Conservation (phyloP, 2,113 vertebrate genomes). For the Xiphophorus hellerii region DNA sequence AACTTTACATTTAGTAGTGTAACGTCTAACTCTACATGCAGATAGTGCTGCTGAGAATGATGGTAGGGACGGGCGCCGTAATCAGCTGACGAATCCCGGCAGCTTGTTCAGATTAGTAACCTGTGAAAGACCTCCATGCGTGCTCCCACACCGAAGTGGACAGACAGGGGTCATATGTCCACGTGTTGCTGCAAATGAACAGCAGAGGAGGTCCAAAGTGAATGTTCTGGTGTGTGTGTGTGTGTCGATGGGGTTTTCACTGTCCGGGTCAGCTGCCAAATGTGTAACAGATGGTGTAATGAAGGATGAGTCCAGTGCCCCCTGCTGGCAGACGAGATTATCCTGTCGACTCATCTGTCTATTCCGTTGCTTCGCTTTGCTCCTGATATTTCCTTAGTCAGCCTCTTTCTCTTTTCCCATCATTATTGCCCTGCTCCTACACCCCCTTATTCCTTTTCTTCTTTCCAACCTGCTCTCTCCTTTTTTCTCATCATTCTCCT, state of each 20-base stretch:
- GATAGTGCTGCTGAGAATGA: not conserved
- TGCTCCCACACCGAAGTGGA: not conserved
- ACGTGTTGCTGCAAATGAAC: constrained; percentile 19
- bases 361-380: not conserved
- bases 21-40: not conserved
- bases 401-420: not conserved
- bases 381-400: not conserved
- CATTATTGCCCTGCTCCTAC: not conserved
- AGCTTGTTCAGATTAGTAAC: not conserved
- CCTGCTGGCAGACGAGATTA: constrained; percentile 57
- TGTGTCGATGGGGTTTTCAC: constrained; percentile 21
- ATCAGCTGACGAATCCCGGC: constrained; percentile 5
- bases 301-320: constrained; percentile 48
- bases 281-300: constrained; percentile 60
- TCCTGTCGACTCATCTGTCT: not conserved
- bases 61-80: not conserved
- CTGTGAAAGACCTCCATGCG: constrained; percentile 1
- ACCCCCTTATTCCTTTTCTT: not conserved
- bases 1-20: not conserved
- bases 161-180: constrained; percentile 24
- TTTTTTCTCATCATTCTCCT: not conserved
- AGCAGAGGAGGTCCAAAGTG: constrained; percentile 1
- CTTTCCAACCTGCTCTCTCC: not conserved
- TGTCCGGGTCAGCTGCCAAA: constrained; percentile 64
- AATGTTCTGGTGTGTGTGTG: constrained; percentile 3